Evolutionary conservation across 2,797 vertebrate species (phyloP).

Genomic region (Rhynchotus rufescens): DNA sequence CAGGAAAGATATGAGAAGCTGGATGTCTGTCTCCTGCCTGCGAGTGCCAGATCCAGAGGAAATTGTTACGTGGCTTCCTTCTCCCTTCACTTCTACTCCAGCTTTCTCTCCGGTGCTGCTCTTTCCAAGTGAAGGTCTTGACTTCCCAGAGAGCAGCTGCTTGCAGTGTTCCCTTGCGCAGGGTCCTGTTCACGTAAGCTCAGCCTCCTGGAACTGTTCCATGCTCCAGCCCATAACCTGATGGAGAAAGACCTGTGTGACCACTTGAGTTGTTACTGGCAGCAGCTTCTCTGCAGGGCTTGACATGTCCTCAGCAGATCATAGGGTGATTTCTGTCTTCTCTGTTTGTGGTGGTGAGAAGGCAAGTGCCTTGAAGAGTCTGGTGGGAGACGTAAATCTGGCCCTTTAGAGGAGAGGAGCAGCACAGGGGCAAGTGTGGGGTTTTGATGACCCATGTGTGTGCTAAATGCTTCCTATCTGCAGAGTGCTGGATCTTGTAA

Average conservation of each 20-base stretch:
- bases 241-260: background rate
- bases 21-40: conserved; percentile 37
- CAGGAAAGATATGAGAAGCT: conserved; percentile 30
- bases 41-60: conserved; percentile 24
- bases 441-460: background rate
- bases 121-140: conserved; percentile 2
- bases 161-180: conserved; percentile 6
- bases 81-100: background rate
- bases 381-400: background rate
- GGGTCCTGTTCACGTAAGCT: background rate
- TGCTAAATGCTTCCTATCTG: background rate
- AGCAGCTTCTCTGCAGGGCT: background rate
- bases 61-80: background rate
- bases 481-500: background rate
- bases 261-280: background rate
- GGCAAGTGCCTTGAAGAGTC: background rate
- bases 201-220: background rate
- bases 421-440: background rate
- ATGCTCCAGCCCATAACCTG: background rate
- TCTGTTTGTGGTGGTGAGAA: background rate
- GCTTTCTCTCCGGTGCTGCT: background rate
- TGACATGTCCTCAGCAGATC: background rate
- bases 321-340: background rate
- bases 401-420: background rate
- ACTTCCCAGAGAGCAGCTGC: conserved; percentile 18